A percentile compares a stretch with the other conserved stretches of the same genome.
phyloP scores from a whole-genome alignment of 2,797 vertebrate species.

The Mormyrus proboscirostris region DNA sequence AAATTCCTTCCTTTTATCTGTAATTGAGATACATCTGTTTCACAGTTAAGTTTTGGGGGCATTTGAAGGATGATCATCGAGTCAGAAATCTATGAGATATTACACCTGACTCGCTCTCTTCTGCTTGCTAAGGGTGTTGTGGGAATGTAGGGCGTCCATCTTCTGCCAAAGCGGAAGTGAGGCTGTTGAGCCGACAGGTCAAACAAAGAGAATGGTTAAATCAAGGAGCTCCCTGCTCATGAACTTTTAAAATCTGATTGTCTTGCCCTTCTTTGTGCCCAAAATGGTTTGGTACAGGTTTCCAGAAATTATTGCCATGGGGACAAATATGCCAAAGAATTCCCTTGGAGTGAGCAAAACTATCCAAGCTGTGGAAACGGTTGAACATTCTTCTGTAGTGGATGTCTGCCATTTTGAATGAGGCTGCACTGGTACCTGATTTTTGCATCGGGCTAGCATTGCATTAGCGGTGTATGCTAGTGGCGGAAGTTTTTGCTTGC shows the following conservation, averaged over 20 bases:
- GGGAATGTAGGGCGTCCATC: not conserved
- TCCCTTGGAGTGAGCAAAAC: not conserved
- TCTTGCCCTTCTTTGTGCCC: not conserved
- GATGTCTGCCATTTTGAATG: not conserved
- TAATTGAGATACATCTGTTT: constrained; percentile 8
- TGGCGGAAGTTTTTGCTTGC: not conserved
- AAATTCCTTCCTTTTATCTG: not conserved
- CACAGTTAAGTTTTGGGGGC: not conserved
- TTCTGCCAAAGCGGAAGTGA: not conserved
- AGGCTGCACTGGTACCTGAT: not conserved
- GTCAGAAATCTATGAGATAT: not conserved
- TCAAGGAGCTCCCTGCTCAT: not conserved
- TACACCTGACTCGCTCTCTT: not conserved
- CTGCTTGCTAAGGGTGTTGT: not conserved
- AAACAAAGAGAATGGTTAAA: not conserved
- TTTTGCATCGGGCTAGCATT: not conserved
- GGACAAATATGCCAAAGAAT: not conserved
- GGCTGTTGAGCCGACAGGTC: not conserved
- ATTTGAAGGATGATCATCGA: not conserved
- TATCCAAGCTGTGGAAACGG: not conserved
- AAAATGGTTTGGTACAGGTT: not conserved
- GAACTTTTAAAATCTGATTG: not conserved
- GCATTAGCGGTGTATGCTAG: not conserved
- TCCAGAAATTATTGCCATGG: not conserved
- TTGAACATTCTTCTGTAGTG: not conserved